phyloP scores from a whole-genome alignment of 2,888 invertebrate genomes.

The Euplagia quadripunctaria region DNA sequence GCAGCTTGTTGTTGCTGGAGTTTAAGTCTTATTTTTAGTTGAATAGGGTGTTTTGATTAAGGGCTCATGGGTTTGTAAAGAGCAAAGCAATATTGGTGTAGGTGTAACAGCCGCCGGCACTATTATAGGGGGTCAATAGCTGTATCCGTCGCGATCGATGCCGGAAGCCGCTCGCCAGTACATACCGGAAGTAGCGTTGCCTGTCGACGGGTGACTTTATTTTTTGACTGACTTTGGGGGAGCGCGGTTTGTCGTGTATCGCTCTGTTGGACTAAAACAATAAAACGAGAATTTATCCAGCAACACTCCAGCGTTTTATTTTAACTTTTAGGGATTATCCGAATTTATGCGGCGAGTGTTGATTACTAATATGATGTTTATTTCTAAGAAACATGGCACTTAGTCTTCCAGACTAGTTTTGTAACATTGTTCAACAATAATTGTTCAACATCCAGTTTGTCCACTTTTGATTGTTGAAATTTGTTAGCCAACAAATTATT shows the following conservation, averaged over 20 bases:
- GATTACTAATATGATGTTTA: neutral
- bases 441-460: too few relatives aligned
- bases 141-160: conserved; percentile 74
- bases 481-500: too few relatives aligned
- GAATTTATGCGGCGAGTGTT: neutral
- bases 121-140: conserved; percentile 76
- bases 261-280: conserved; percentile 46
- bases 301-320: conserved; percentile 32
- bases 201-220: conserved; percentile 55
- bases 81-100: conserved; percentile 59
- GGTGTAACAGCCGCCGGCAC: conserved; percentile 59
- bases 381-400: neutral
- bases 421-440: neutral
- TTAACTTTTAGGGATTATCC: conserved; percentile 19
- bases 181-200: conserved; percentile 66
- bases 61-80: conserved; percentile 47
- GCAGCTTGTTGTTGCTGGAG: conserved; percentile 34
- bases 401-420: neutral
- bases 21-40: conserved; percentile 44
- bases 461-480: too few relatives aligned
- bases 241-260: conserved; percentile 44
- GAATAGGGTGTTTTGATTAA: conserved; percentile 47
- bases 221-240: conserved; percentile 58
- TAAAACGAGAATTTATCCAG: conserved; percentile 43
- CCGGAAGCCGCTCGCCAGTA: conserved; percentile 68